Evolutionary conservation across 2,113 vertebrate genomes (phyloP), one percentile per base, ranked within the genome.

Genomic region (Micronisus gabar): DNA sequence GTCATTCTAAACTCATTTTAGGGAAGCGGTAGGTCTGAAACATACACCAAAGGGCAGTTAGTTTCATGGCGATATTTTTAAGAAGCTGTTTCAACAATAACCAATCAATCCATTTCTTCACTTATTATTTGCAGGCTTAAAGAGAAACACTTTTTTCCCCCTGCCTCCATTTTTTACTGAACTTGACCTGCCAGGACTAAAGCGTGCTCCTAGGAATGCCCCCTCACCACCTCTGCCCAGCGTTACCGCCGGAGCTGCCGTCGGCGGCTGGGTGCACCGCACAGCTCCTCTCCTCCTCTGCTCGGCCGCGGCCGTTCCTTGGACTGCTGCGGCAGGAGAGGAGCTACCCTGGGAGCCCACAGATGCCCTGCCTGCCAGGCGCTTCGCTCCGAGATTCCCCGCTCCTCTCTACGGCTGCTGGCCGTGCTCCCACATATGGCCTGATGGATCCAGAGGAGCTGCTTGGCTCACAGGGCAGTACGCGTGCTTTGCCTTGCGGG

Each of bases 271-370:
- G 11, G 25, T 30, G 47, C 10, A 0, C n/a, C 59, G 43, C 23
- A 13, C 63, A 16, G 10, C 34, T 84, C 15, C 48, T 52, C 15
- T 34, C 40, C 40, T 82, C 26, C n/a, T 81, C 62, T 89, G 68
- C 40, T 93, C 80, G 75, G 86, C 90, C 0, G 0, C 10, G 13
- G 15, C 25, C 0, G 0, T 43, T 66, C 34, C 78, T 62, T 43
- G 29, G 43, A 26, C 3, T 4, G 38, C 22, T 18, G 20, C 7
- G 20, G 15, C 6, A 72, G 45, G 22, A 53, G 27, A 65, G 17
- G 26, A 84, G 14, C 26, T 76, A 3, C 5, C 6, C 63, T 43
- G 32, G 23, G 22, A 63, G 48, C 34, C 30, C 43, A 50, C 1
- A 3, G 16, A 52, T 17, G 16, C 56, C 29, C 29, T 66, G 25